A percentile compares a stretch with the other conserved stretches of the same genome.
Evolutionary conservation across 2,797 vertebrate genomes (phyloP).

Genomic region (Acestrorhynchus altus): DNA sequence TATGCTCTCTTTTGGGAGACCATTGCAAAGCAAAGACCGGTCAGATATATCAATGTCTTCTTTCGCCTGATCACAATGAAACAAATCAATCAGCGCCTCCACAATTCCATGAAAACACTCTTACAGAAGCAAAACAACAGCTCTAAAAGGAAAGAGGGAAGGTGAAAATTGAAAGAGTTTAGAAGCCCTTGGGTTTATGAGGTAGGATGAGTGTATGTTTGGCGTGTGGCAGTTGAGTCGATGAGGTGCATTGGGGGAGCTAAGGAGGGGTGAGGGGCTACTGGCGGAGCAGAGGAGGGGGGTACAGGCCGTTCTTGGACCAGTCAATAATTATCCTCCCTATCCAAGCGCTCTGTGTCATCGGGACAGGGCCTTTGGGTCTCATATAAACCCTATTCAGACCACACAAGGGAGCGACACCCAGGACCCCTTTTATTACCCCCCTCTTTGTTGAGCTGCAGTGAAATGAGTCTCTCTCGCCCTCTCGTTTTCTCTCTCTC

Average conservation of each 20-base stretch:
- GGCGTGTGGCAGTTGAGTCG: constrained; percentile 18
- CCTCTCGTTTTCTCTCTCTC: constrained; percentile 22
- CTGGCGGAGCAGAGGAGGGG: constrained; percentile 11
- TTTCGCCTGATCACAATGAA: not conserved
- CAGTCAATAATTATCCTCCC: constrained; percentile 57
- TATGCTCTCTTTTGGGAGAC: not conserved
- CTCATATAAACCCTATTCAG: constrained; percentile 50
- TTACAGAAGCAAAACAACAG: not conserved
- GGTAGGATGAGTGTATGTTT: constrained; percentile 5
- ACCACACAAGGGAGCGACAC: constrained; percentile 53
- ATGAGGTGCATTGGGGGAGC: not conserved
- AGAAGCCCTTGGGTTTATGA: constrained; percentile 8
- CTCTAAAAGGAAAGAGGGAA: not conserved
- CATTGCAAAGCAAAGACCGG: not conserved
- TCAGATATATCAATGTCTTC: not conserved
- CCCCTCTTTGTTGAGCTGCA: constrained; percentile 53
- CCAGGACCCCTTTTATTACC: constrained; percentile 44
- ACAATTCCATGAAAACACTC: not conserved
- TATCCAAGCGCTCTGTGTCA: constrained; percentile 38
- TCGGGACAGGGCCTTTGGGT: constrained; percentile 42
- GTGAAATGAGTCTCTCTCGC: constrained; percentile 46
- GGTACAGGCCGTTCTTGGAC: constrained; percentile 30
- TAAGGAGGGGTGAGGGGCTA: not conserved
- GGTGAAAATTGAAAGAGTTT: constrained; percentile 15
- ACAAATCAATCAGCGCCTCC: constrained; percentile 13